Evolutionary conservation across 2,113 vertebrate species (phyloP), one percentile per base, ranked within the genome.

Genomic region (Rhodinocichla rosea): DNA sequence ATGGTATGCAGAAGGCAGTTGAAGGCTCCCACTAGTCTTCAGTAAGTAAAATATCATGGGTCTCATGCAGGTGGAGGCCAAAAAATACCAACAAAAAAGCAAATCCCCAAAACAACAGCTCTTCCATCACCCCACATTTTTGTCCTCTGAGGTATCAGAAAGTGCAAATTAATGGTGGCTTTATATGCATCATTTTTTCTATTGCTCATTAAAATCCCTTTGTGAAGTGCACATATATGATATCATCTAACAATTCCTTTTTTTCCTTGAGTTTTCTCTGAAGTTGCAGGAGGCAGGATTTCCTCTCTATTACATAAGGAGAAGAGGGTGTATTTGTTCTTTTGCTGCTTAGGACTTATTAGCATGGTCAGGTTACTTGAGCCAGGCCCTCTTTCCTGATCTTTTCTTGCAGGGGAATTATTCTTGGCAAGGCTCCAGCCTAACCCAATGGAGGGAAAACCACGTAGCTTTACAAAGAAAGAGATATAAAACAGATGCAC

Each of bases 281-380:
- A 73, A 90, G 82, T 53, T n/a, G 32, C 65, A 90, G 81, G 22
- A 95, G 87, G 53, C 93, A 91, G 95, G 94, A 97, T 95, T 96
- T 95, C 92, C 94, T 94, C 91, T 74, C 77, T 60, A 30, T 96
- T 96, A 89, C 90, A 82, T 89, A 92, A 94, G 83, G 44, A 80
- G 26, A 15, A 65, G 69, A 89, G 68, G n/a, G 56, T 75, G 68
- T 68, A 79, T 87, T 95, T 95, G 89, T 90, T 95, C 88, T 80
- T 94, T 64, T 53, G 53, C 53, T 2, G 0, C 80, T 88, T 93
- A 75, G 65, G 53, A 68, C 80, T 60, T 70, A 75, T 74, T 91
- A 95, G 68, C 82, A 83, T 4, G 1, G 56, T 45, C 67, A 76
- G 75, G 83, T 95, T 95, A 95, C 53, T 83, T 1, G 0, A 94